Evolutionary conservation across 1,140 invertebrate genomes (phyloP).

Genomic region (Drosophila arawakana): DNA sequence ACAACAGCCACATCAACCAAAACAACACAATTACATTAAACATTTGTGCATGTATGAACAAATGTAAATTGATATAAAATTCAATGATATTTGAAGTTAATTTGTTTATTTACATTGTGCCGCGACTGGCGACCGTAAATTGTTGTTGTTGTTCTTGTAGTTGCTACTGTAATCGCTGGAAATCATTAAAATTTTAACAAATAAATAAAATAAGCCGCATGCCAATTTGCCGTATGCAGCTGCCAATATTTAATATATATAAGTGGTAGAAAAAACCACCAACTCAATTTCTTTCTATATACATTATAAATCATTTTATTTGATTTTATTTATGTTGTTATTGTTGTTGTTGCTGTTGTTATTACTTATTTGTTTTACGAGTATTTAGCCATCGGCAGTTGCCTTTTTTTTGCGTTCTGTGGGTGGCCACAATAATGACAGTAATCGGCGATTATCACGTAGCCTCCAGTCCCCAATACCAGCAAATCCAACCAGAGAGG

Average conservation of each 20-base stretch:
- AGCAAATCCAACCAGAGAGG: constrained; percentile 27
- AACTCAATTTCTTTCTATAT: constrained; percentile 15
- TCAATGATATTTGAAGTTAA: constrained; percentile 71
- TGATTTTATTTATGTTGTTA: constrained; percentile 35
- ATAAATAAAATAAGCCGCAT: constrained; percentile 61
- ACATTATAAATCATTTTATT: constrained; percentile 3
- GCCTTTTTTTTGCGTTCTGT: constrained; percentile 45
- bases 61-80: constrained; percentile 36
- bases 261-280: constrained; percentile 9
- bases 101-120: constrained; percentile 68
- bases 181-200: constrained; percentile 67
- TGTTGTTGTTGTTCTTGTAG: constrained; percentile 29
- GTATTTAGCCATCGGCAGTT: constrained; percentile 30
- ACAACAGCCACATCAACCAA: constrained; percentile 12
- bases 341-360: neutral
- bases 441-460: constrained; percentile 72
- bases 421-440: constrained; percentile 69
- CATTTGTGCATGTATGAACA: constrained; percentile 31
- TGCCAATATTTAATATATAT: constrained; percentile 37
- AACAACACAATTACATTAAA: constrained; percentile 63
- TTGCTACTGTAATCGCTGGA: constrained; percentile 13
- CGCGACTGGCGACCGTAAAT: constrained; percentile 9
- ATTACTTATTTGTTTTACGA: constrained; percentile 33
- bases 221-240: constrained; percentile 53
- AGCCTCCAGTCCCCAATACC: constrained; percentile 23